Conservation (phyloP, 2,888 invertebrate species). For the Dicyrtomina minuta region DNA sequence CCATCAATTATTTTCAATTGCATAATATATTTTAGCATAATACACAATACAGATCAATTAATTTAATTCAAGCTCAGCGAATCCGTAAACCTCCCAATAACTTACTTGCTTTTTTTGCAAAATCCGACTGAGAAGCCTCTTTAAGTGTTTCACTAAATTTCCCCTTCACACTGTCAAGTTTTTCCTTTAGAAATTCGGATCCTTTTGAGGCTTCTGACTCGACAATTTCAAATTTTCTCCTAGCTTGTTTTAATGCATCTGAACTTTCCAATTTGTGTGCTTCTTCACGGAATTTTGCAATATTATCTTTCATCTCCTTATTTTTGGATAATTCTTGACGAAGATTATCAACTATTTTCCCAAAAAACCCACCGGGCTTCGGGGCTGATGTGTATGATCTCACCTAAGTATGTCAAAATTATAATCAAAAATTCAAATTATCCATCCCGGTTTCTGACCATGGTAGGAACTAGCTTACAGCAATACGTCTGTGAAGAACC, state of each 20-base stretch:
- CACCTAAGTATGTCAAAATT: neutral
- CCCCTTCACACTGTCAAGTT: constrained; percentile 77
- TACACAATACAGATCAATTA: neutral
- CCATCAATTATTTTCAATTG: constrained; percentile 8
- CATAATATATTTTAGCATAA: neutral
- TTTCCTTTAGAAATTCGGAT: constrained; percentile 81
- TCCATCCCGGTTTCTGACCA: too few relatives aligned
- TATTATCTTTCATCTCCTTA: constrained; percentile 96
- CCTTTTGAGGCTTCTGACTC: constrained; percentile 90
- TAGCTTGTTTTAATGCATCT: constrained; percentile 89
- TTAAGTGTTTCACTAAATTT: constrained; percentile 85
- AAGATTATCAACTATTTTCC: constrained; percentile 86
- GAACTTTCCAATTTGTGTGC: constrained; percentile 96
- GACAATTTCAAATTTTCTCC: constrained; percentile 80
- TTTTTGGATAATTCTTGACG: constrained; percentile 92
- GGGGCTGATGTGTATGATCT: neutral
- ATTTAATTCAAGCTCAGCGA: too few relatives aligned
- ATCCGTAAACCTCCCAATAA: too few relatives aligned
- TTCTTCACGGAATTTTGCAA: constrained; percentile 93
- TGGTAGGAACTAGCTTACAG: too few relatives aligned
- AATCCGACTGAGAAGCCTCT: constrained; percentile 89
- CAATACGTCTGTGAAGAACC: too few relatives aligned
- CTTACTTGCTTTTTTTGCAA: constrained; percentile 83
- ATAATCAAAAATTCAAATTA: neutral
- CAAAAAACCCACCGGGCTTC: constrained; percentile 72